Evolutionary conservation across 2,113 vertebrate genomes (phyloP).

Genomic region (Halcyon malimbica): DNA sequence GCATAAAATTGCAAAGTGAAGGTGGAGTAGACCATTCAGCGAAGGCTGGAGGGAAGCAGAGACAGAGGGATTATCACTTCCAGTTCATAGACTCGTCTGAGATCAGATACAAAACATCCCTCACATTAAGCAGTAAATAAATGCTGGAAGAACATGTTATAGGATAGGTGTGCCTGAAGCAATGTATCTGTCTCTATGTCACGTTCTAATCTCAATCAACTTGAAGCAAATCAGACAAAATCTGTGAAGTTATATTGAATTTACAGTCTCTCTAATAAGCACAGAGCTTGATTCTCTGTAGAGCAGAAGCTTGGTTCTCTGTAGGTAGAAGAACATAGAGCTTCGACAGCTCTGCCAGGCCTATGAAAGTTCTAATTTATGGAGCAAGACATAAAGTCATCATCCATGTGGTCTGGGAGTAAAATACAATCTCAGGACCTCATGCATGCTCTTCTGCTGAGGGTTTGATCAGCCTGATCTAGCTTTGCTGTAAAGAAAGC

Average conservation of each 20-base stretch:
- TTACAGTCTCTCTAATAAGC: neutral
- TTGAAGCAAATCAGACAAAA: neutral
- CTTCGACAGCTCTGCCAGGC: neutral
- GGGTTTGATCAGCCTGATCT: neutral
- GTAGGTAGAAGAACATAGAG: neutral
- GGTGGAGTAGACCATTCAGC: neutral
- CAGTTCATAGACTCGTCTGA: neutral
- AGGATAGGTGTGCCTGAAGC: neutral
- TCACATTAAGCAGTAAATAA: neutral
- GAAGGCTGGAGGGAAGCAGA: neutral
- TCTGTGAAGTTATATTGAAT: neutral
- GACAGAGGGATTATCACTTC: neutral
- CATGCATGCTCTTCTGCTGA: neutral
- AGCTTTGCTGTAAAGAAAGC: neutral
- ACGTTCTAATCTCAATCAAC: neutral
- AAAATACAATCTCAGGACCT: neutral
- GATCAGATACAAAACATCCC: neutral
- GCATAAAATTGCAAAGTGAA: neutral
- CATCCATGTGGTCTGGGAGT: neutral
- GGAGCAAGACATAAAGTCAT: neutral
- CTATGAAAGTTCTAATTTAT: neutral
- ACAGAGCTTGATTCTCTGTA: neutral
- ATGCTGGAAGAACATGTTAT: neutral
- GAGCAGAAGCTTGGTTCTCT: neutral
- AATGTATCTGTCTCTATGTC: neutral